Conservation (phyloP, 2,888 invertebrate genomes). For the Gnatocerus cornutus region DNA sequence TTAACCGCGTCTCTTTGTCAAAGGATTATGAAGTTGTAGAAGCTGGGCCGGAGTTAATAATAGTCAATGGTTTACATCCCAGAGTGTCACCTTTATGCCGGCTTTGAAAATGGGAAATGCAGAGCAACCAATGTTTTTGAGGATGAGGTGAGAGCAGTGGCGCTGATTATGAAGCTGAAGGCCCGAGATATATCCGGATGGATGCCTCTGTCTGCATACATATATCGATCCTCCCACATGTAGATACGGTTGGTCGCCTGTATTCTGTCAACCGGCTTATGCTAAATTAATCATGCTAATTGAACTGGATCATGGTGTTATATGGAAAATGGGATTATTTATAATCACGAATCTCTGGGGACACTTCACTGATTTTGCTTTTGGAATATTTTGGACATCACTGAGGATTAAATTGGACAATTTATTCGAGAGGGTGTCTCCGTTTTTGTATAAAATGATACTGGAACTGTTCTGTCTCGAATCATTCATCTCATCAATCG, state of each 20-base stretch:
- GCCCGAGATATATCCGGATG: constrained; percentile 50
- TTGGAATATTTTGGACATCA: constrained; percentile 34
- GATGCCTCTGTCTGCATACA: constrained; percentile 52
- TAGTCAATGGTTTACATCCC: constrained; percentile 22
- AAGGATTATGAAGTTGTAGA: constrained; percentile 15
- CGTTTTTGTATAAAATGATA: constrained; percentile 3
- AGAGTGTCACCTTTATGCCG: constrained; percentile 38
- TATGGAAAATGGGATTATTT: constrained; percentile 58
- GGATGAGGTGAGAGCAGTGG: constrained; percentile 43
- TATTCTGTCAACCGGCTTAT: constrained; percentile 63
- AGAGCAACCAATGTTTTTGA: constrained; percentile 43
- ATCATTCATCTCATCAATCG: constrained; percentile 2
- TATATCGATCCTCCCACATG: constrained; percentile 57
- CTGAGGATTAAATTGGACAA: constrained; percentile 27
- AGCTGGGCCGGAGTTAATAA: constrained; percentile 39
- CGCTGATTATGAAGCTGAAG: constrained; percentile 47
- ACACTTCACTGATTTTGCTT: constrained; percentile 47
- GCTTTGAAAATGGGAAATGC: constrained; percentile 31
- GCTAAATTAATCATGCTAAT: constrained; percentile 65
- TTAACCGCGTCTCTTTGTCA: constrained; percentile 1
- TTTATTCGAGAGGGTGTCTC: constrained; percentile 25
- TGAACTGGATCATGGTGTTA: constrained; percentile 64
- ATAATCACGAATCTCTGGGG: constrained; percentile 50
- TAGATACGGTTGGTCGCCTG: constrained; percentile 55
- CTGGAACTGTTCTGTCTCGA: background rate